Conservation (phyloP, 2,113 vertebrate genomes). For the Promerops cafer region DNA sequence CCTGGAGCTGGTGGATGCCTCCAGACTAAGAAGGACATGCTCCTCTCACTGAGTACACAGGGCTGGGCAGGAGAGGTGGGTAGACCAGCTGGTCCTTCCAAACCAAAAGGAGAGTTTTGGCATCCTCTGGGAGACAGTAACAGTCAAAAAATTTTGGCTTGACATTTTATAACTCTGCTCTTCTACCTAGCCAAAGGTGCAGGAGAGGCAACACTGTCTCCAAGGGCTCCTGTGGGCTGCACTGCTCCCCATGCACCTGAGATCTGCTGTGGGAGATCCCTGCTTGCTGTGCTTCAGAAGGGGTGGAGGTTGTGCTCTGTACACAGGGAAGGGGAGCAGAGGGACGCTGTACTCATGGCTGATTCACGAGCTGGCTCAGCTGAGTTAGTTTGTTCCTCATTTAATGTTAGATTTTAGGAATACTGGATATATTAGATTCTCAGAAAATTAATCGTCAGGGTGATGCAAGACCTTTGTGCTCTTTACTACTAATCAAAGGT, state of each 20-base stretch:
- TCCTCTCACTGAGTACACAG: not conserved
- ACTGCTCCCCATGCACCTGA: not conserved
- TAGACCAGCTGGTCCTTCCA: not conserved
- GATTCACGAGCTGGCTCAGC: not conserved
- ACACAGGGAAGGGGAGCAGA: not conserved
- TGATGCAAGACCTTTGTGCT: not conserved
- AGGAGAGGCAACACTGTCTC: not conserved
- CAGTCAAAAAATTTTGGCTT: not conserved
- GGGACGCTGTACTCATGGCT: fast-evolving
- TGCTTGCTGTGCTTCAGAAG: not conserved
- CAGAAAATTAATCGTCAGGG: not conserved
- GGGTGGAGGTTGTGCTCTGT: not conserved
- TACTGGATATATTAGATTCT: not conserved
- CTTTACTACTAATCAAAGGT: not conserved
- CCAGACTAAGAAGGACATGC: not conserved
- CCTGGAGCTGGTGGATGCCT: not conserved
- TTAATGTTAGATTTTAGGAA: not conserved
- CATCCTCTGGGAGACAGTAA: not conserved
- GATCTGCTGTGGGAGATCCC: not conserved
- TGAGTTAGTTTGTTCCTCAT: not conserved
- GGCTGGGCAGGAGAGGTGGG: not conserved
- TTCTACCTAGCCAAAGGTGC: not conserved
- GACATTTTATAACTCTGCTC: not conserved
- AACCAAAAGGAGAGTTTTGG: not conserved
- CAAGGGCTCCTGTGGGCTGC: not conserved